These are phyloP conservation scores for Fregetta grallaria DNA, from an alignment of 2,113 vertebrate species.

Conservation along the genomic window DNA sequence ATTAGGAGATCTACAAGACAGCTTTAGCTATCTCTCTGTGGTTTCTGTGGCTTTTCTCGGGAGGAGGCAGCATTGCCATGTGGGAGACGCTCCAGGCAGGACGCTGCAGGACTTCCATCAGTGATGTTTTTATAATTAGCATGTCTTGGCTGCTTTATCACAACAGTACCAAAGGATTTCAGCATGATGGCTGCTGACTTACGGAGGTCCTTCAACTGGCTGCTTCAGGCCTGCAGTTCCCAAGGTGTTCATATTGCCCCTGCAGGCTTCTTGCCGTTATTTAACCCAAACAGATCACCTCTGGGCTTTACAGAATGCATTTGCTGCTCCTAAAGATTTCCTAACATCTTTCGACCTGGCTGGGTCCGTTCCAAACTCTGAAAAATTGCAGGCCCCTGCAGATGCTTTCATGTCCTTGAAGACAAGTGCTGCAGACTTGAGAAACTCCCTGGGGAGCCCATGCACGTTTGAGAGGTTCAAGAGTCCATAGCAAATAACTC, in stretches of 20 bases:
- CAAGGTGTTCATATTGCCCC: background rate
- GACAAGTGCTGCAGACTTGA: background rate
- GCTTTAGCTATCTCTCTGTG: background rate
- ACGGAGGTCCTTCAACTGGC: background rate
- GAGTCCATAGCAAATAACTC: slow-evolving; percentile 35
- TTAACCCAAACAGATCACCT: background rate
- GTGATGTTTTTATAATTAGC: background rate
- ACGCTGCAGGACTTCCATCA: background rate
- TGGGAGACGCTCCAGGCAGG: background rate
- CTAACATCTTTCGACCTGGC: background rate
- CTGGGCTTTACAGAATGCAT: background rate
- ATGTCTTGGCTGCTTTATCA: background rate
- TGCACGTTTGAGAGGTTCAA: background rate
- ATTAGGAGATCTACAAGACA: background rate
- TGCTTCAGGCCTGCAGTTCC: background rate
- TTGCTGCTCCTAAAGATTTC: slow-evolving; percentile 1
- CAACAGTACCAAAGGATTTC: background rate
- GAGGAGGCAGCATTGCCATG: background rate
- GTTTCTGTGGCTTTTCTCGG: background rate
- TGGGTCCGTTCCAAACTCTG: background rate
- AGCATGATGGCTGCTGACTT: background rate
- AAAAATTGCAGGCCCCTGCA: slow-evolving; percentile 4
- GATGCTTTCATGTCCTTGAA: slow-evolving; percentile 29
- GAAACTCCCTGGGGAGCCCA: background rate
- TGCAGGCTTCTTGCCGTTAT: background rate